Conservation (phyloP, 2,113 vertebrate genomes). For the Lasiurus cinereus region DNA sequence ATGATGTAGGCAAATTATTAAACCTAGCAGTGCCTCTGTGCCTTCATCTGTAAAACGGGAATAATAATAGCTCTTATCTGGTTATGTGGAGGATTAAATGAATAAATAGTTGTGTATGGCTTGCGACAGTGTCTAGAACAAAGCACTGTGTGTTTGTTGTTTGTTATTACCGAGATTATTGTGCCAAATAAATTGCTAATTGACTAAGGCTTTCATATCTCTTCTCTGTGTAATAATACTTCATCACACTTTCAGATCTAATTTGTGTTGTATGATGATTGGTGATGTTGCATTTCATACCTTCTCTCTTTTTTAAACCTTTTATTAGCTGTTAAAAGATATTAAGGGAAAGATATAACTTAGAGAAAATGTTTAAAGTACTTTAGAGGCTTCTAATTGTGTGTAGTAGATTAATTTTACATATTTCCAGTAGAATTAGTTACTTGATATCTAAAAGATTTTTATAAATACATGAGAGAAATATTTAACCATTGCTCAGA, state of each 20-base stretch:
- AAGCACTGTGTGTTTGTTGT: neutral
- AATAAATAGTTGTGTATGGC: neutral
- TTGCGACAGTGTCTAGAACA: neutral
- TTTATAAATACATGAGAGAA: neutral
- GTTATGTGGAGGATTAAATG: neutral
- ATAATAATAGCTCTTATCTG: neutral
- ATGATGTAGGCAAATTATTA: neutral
- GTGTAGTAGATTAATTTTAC: neutral
- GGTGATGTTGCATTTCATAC: constrained; percentile 16
- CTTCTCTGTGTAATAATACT: neutral
- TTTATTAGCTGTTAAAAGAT: constrained; percentile 17
- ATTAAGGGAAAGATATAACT: neutral
- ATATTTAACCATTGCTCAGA: neutral
- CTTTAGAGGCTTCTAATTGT: neutral
- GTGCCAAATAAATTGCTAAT: neutral
- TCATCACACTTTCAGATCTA: neutral
- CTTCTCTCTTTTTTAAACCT: neutral
- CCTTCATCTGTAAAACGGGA: neutral
- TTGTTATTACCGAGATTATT: constrained; percentile 51
- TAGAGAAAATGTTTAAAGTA: constrained; percentile 23
- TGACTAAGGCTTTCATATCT: constrained; percentile 22
- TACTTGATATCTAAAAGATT: neutral
- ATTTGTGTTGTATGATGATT: neutral
- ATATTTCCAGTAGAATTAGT: constrained; percentile 4
- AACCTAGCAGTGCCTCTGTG: neutral